A percentile compares a stretch with the other conserved stretches of the same genome.
Evolutionary conservation across 2,797 vertebrate genomes (phyloP).

Genomic region (Pachyuromys duprasi): DNA sequence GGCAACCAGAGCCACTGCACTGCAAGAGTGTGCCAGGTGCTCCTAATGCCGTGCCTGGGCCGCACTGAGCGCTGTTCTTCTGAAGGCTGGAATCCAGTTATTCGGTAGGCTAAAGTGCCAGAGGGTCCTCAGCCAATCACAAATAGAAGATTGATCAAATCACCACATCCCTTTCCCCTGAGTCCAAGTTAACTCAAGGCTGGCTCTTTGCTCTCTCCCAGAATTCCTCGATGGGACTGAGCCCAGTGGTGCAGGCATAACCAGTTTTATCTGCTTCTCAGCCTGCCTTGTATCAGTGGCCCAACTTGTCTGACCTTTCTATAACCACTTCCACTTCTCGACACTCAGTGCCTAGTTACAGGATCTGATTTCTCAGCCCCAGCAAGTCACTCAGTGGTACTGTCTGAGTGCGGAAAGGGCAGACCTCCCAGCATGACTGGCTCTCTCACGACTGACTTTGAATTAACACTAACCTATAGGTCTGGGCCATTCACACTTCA

Average conservation of each 20-base stretch:
- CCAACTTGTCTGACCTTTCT: background rate
- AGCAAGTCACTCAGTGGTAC: background rate
- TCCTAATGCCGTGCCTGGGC: background rate
- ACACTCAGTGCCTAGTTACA: background rate
- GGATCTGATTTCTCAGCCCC: background rate
- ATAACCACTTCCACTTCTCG: background rate
- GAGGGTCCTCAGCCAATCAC: background rate
- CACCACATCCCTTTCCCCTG: background rate
- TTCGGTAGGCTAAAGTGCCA: background rate
- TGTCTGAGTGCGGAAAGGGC: background rate
- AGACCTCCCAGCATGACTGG: background rate
- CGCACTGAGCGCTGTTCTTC: background rate
- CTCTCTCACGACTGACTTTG: constrained; percentile 28
- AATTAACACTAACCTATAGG: background rate
- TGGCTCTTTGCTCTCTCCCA: background rate
- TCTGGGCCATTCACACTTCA: constrained; percentile 9
- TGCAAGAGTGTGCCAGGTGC: background rate
- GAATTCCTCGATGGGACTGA: background rate
- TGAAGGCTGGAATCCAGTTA: background rate
- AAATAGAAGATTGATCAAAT: background rate
- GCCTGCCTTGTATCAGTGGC: background rate
- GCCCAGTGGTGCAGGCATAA: background rate
- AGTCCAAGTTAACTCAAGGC: background rate
- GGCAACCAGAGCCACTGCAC: background rate
- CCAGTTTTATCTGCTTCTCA: background rate